Evolutionary conservation across 2,797 vertebrate species (phyloP), one percentile per base, ranked within the genome.

Genomic region (Triplophysa bombifrons): DNA sequence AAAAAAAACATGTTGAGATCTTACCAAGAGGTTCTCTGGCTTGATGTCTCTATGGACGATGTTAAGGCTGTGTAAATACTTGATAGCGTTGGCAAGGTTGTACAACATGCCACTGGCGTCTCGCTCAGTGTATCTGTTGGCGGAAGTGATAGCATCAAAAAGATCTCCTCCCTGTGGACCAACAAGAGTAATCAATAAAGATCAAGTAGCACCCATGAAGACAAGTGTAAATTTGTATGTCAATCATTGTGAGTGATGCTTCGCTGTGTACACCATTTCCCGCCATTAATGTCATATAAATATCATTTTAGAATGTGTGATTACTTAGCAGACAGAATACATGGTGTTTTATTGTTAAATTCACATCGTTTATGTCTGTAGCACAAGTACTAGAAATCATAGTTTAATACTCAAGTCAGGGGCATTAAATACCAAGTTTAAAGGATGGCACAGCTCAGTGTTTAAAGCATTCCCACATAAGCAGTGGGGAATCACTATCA

Each of bases 1-100:
- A 30, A 30, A 3, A 3, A 63, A 14, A 46, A 69, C 16, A 25
- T 22, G 14, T 13, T 64, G 44, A 27, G 51, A 16, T 48, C 95
- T 96, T 90, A 98, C 97, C 96, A 99, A 88, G 77, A 99, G 93
- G 87, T 99, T 99, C 88, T 99, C 97, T 0, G 98, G 98, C 88
- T 98, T 99, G 88, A 99, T 98, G 93, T 99, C 98, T 64, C 98
- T 94, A 88, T 99, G 98, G 76, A 98, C 97, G n/a, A 99, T 98
- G 86, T 97, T 97, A 89, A 97, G 94, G 88, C 95, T 94, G 86
- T 99, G 98, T 87, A 99, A 94, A 89, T 99, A 99, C 78, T 98
- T 98, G 90, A 99, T 96, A 82, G 97, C 98, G 17, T 97, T 98
- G 81, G 95, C 95, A 89, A 99, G 90, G 88, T 99, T 99, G 89